Percentiles rank a stretch among this genome's conserved stretches.
Evolutionary conservation across 2,888 invertebrate species (phyloP).

Genomic region (Caenorhabditis drosophilae): DNA sequence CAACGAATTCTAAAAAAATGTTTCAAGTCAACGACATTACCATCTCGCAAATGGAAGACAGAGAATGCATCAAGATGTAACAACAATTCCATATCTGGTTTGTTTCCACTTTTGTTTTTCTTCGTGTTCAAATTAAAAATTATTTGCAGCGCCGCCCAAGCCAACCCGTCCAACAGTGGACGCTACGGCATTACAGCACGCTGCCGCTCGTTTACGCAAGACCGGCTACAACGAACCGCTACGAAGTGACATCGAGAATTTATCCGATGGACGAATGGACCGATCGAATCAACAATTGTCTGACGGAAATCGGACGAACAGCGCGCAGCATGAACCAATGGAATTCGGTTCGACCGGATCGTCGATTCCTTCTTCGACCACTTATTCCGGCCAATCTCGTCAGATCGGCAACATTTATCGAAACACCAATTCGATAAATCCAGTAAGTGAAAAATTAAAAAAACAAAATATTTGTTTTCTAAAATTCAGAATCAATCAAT

Average conservation of each 20-base stretch:
- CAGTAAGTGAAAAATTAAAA: too few relatives aligned
- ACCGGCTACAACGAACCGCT: slow-evolving; percentile 66
- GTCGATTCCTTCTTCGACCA: slow-evolving; percentile 63
- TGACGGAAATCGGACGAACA: slow-evolving; percentile 66
- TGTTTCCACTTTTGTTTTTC: too few relatives aligned
- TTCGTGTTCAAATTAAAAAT: too few relatives aligned
- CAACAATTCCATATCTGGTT: slow-evolving; percentile 56
- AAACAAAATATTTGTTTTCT: too few relatives aligned
- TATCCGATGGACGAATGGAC: slow-evolving; percentile 59
- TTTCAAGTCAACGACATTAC: slow-evolving; percentile 60
- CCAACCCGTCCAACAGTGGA: slow-evolving; percentile 65
- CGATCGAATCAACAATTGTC: slow-evolving; percentile 63
- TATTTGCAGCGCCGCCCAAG: slow-evolving; percentile 48
- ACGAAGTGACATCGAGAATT: slow-evolving; percentile 49
- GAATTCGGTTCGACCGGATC: slow-evolving; percentile 59
- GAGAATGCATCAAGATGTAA: slow-evolving; percentile 65
- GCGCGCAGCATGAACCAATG: slow-evolving; percentile 59
- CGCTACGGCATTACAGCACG: slow-evolving; percentile 67
- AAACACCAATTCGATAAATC: slow-evolving; percentile 59
- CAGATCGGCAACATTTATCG: slow-evolving; percentile 62
- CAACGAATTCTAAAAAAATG: not conserved
- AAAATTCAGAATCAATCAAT: too few relatives aligned
- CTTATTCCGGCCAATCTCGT: slow-evolving; percentile 61
- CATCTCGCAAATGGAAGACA: slow-evolving; percentile 66
- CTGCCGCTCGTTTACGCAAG: slow-evolving; percentile 68